Conservation (phyloP, 1,140 invertebrate genomes). For the Trichonephila inaurata region DNA sequence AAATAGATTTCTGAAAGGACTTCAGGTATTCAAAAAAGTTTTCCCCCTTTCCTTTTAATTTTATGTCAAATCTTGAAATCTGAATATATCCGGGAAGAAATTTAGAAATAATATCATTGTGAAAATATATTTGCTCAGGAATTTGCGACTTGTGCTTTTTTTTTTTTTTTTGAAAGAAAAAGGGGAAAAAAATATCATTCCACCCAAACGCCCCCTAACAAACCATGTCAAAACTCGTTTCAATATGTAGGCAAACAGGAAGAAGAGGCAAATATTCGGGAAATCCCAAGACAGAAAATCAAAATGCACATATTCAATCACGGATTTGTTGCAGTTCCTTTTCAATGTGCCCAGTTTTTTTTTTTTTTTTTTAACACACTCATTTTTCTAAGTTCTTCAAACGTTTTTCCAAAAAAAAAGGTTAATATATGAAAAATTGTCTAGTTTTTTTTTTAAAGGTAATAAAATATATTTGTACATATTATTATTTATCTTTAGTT, state of each 20-base stretch:
- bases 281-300: conserved; percentile 37
- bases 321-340: conserved; percentile 37
- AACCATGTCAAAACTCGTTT: conserved; percentile 40
- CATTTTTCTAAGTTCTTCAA: background rate
- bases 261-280: conserved; percentile 16
- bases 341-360: conserved; percentile 25
- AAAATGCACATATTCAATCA: conserved; percentile 63
- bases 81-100: background rate
- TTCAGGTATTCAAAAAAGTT: background rate
- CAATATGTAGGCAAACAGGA: conserved; percentile 55
- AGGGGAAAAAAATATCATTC: conserved; percentile 7
- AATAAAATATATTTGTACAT: no score
- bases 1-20: no score
- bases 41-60: conserved; percentile 1
- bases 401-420: background rate
- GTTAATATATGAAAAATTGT: background rate
- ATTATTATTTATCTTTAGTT: no score
- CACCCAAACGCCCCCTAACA: conserved; percentile 10
- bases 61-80: background rate
- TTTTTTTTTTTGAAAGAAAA: no score
- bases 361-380: background rate
- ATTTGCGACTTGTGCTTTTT: background rate
- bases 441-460: background rate
- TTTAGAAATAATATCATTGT: conserved; percentile 11
- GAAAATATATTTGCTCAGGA: conserved; percentile 11